Percentiles rank a stretch among this genome's conserved stretches.
Evolutionary conservation across 2,888 invertebrate genomes (phyloP).

Genomic region (Drepana falcataria): DNA sequence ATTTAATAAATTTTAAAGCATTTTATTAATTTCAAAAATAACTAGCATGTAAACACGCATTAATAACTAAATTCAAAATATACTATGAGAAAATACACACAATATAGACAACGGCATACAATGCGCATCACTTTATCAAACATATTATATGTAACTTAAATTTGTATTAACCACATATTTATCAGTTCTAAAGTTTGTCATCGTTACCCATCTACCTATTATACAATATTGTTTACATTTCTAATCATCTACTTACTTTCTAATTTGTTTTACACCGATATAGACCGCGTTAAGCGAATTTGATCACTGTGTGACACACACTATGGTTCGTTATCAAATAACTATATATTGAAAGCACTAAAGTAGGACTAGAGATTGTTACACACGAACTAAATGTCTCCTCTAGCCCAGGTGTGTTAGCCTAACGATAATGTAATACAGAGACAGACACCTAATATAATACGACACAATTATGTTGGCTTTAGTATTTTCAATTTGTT

Average conservation of each 20-base stretch:
- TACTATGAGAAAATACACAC: conserved; percentile 70
- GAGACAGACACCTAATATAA: conserved; percentile 2
- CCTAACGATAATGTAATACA: background rate
- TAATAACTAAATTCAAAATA: conserved; percentile 64
- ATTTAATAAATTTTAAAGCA: conserved; percentile 52
- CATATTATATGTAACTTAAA: conserved; percentile 11
- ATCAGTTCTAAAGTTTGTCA: conserved; percentile 60
- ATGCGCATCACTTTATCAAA: conserved; percentile 18
- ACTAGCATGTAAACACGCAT: conserved; percentile 71
- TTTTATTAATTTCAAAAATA: conserved; percentile 76
- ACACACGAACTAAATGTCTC: conserved; percentile 19
- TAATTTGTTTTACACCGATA: conserved; percentile 58
- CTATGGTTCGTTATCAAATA: conserved; percentile 14
- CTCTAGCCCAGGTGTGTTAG: conserved; percentile 20
- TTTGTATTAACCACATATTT: conserved; percentile 29
- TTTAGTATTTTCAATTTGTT: no score
- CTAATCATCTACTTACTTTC: conserved; percentile 55
- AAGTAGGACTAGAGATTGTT: conserved; percentile 27
- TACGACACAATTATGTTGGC: background rate
- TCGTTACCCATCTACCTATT: conserved; percentile 48
- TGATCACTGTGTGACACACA: conserved; percentile 30
- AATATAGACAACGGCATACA: conserved; percentile 41
- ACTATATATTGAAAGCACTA: conserved; percentile 29
- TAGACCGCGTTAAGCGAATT: conserved; percentile 20
- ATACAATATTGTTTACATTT: conserved; percentile 37